Percentiles rank a stretch among this genome's conserved stretches.
Conservation (phyloP, 2,888 invertebrate genomes). For the Tetragonula carbonaria region DNA sequence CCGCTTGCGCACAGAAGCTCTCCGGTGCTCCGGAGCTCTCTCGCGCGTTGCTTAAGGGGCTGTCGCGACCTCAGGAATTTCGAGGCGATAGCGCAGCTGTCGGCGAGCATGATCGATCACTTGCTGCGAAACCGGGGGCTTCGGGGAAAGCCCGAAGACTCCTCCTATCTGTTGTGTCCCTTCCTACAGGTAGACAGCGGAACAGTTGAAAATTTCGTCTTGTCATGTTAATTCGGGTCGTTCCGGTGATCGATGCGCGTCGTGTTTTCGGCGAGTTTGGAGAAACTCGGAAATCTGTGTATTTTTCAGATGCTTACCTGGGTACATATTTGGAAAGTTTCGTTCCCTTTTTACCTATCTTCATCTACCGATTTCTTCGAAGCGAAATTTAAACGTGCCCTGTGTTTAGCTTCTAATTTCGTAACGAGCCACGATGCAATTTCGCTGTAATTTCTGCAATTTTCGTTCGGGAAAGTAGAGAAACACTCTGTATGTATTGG, state of each 20-base stretch:
- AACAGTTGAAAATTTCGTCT: background rate
- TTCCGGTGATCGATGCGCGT: background rate
- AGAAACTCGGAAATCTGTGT: too few species aligned
- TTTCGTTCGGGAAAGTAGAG: background rate
- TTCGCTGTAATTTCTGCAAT: background rate
- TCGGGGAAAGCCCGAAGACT: background rate
- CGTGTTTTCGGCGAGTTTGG: too few species aligned
- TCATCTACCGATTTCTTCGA: too few species aligned
- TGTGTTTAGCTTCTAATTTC: too few species aligned
- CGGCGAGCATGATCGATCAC: slow-evolving; percentile 58
- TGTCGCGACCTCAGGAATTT: slow-evolving; percentile 52
- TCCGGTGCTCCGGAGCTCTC: background rate
- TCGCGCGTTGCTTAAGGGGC: slow-evolving; percentile 37
- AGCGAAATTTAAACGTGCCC: too few species aligned
- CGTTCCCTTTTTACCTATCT: too few species aligned
- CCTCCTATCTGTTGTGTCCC: background rate
- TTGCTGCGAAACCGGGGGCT: background rate
- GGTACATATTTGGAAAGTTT: too few species aligned
- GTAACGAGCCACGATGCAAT: too few species aligned
- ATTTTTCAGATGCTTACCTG: too few species aligned
- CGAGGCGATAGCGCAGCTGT: slow-evolving; percentile 37
- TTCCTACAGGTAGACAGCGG: background rate
- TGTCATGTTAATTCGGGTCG: background rate
- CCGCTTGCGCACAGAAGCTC: slow-evolving; percentile 58
- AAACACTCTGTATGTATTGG: background rate